Base-by-base conservation (phyloP, 2,113 vertebrate species). In the Oreochromis niloticus region DNA sequence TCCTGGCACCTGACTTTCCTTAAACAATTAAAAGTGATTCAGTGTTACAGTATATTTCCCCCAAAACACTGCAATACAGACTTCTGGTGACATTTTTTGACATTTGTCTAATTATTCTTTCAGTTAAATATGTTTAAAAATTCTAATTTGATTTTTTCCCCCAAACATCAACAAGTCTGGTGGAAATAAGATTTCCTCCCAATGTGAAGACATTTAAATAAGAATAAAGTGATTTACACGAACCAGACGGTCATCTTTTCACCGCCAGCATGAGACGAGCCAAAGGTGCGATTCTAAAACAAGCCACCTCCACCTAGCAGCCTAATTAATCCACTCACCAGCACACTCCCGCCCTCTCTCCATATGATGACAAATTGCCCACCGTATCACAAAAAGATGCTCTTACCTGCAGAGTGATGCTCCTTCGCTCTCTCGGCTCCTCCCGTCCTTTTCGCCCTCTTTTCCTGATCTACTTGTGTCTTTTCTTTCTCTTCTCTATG, bases 341-440 rank as follows among this genome's bases (percentile, higher is more conserved):
- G 59, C 82, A 84, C 88, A 1, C 63, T 36, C 11, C 57, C 4
- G 24, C 75, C 86, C 61, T 83, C 59, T 81, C 27, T 57, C 30
- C 68, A 6, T 27, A 46, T 16, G 80, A 86, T 83, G 82, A 87
- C 91, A 91, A 85, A 86, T 81, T 82, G 81, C 82, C 22, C 57
- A 13, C 54, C 75, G 63, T 5, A 1, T 71, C 61, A 16, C 9
- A 86, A 52, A 80, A 88, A 81, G 10, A 78, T 57, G 82, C 80
- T 88, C 94, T 88, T 96, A 96, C 96, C 96, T 95, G 85, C 81
- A 82, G 90, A 88, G 68, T 57, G 90, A 87, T 86, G 91, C 80
- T 89, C 63, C 80, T 89, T 6, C 78, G 61, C 81, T 87, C 87
- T 30, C 80, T 50, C 75, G 55, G 48, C 85, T 93, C 90, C 91